phyloP scores from a whole-genome alignment of 2,797 vertebrate species.

The Sylvilagus floridanus region DNA sequence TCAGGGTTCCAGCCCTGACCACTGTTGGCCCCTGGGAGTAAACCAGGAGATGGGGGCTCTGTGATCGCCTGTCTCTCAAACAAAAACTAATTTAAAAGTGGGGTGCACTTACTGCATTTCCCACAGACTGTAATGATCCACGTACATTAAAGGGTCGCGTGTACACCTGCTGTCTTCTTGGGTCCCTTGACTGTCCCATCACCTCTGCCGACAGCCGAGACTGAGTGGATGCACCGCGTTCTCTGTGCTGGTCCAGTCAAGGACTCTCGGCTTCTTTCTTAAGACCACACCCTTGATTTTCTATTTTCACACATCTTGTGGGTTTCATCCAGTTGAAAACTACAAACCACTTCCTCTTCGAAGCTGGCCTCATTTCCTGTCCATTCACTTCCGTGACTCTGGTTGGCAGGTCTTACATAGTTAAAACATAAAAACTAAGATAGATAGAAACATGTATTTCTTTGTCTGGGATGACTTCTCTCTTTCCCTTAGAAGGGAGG shows the following conservation, averaged over 20 bases:
- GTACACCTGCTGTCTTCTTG: background rate
- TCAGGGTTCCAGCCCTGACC: no score
- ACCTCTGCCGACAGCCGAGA: background rate
- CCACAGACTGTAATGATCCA: background rate
- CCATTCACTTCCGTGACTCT: conserved; percentile 78
- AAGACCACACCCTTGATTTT: conserved; percentile 5
- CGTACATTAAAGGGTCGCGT: background rate
- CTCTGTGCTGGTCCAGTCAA: background rate
- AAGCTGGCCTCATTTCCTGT: conserved; percentile 83
- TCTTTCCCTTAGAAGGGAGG: conserved; percentile 19
- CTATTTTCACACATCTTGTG: conserved; percentile 11
- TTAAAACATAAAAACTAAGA: conserved; percentile 41
- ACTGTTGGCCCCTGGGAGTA: no score
- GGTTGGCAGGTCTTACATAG: conserved; percentile 61
- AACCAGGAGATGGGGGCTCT: no score
- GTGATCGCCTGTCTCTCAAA: no score
- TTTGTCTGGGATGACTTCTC: conserved; percentile 15
- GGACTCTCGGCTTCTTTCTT: conserved; percentile 42
- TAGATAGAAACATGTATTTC: background rate
- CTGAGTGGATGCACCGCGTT: background rate
- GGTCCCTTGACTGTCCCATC: conserved; percentile 1
- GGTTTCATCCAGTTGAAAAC: background rate
- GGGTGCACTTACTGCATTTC: no score
- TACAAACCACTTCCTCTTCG: conserved; percentile 81
- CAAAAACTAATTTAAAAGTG: no score